These are phyloP conservation scores for Heliconius hortense DNA, from an alignment of 2,888 invertebrate species.

Conservation along the genomic window DNA sequence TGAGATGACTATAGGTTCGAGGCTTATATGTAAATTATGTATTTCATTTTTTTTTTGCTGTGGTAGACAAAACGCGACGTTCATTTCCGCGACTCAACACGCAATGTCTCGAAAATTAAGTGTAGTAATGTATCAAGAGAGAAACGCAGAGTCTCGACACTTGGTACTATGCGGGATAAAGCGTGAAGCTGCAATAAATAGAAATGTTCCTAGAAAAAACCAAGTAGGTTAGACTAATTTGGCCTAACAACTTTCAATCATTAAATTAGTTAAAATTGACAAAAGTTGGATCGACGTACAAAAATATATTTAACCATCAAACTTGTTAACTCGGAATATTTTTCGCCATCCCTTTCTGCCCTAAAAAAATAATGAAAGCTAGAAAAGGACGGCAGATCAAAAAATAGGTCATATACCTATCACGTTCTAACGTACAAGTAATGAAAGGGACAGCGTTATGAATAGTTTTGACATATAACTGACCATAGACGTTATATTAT, in stretches of 20 bases:
- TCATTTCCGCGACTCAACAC: too few species aligned
- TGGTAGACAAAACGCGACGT: too few species aligned
- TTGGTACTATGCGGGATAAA: background rate
- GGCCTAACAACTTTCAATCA: conserved; percentile 4
- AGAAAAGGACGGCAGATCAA: conserved; percentile 13
- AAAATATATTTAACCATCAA: conserved; percentile 15
- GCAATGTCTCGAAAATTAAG: too few species aligned
- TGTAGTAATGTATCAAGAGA: too few species aligned
- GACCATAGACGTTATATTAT: conserved; percentile 19
- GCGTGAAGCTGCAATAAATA: background rate
- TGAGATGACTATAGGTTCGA: too few species aligned
- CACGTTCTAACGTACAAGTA: background rate
- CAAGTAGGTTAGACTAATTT: background rate
- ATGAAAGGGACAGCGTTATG: conserved; percentile 6
- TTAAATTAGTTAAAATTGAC: conserved; percentile 2
- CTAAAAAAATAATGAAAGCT: background rate
- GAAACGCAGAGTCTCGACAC: background rate
- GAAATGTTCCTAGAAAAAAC: background rate
- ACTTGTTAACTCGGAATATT: conserved; percentile 16
- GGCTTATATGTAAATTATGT: too few species aligned
- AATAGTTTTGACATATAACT: conserved; percentile 19
- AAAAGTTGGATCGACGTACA: background rate
- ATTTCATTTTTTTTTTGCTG: too few species aligned
- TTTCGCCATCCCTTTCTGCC: conserved; percentile 7
- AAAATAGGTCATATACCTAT: conserved; percentile 18